Base-by-base conservation (phyloP, 2,113 vertebrate species). In the Rynchops niger region DNA sequence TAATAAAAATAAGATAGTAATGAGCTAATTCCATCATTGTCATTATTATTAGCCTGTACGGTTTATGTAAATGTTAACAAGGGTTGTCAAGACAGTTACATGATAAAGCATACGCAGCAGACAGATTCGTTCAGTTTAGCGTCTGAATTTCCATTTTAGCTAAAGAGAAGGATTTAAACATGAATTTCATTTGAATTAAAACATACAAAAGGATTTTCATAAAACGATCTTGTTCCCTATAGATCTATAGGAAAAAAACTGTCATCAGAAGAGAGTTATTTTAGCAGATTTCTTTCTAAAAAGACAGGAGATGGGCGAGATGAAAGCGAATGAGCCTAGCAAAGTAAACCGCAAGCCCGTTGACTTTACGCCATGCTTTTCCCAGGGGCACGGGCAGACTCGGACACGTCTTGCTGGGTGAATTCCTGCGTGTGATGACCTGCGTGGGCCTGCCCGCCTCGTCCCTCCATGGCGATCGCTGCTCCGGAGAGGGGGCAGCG, bases 41-140 rank as follows among this genome's bases (percentile, higher is more conserved):
- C 72, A 95, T 92, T 96, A 95, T 95, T 88, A 95, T 92, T 95
- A 95, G 93, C 72, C 73, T 34, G 87, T 82, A 73, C 58, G 71
- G 86, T 94, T 93, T 90, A 82, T 93, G 76, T 65, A 91, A 93
- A 96, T 73, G 91, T 73, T 97, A 95, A 93, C 82, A 73, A 85
- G 83, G 82, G 72, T 61, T 96, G 93, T 92, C 94, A 96, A 93
- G 95, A 69, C 29, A 91, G 80, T 93, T 79, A 63, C 26, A 73
- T 80, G 88, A 89, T 82, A 90, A 94, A 88, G 88, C 84, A 92
- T 71, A 93, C 45, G 70, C 91, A 76, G 52, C 40, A 96, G 94
- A 94, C 94, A 95, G 91, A 89, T 85, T 87, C 81, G 89, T 88
- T 94, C 81, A 69, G 42, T 84, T 96, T 49, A 91, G 87, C 84